phyloP scores from a whole-genome alignment of 1,140 invertebrate species.

The Metaphire vulgaris region DNA sequence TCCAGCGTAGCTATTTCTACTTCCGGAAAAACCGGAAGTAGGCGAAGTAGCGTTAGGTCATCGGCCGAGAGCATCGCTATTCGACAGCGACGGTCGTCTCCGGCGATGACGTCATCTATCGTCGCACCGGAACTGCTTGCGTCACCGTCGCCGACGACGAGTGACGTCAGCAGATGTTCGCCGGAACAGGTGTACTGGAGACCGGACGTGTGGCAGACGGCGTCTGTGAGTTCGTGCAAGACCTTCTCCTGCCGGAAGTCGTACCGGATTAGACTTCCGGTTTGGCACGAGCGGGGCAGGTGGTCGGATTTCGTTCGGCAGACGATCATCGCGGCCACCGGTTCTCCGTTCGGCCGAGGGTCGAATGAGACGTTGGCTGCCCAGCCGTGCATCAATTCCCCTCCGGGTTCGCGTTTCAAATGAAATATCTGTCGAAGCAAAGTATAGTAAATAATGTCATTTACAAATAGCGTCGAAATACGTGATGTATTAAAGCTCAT shows the following conservation, averaged over 20 bases:
- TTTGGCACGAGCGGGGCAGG: not conserved
- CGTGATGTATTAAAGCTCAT: no score
- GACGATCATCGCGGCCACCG: not conserved
- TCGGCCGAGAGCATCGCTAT: not conserved
- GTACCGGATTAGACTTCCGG: not conserved
- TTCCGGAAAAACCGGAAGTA: not conserved
- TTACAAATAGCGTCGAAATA: no score
- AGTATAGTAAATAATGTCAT: no score
- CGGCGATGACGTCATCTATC: no score
- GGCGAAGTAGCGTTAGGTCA: not conserved
- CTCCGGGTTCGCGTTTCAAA: no score
- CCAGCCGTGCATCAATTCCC: no score
- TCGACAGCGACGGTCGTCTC: not conserved
- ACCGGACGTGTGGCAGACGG: not conserved
- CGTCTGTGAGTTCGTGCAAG: not conserved
- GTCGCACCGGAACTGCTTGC: not conserved
- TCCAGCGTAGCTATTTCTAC: not conserved
- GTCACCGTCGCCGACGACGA: not conserved
- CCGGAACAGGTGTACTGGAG: not conserved
- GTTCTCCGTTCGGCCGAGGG: not conserved
- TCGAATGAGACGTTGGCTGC: not conserved
- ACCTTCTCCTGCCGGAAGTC: not conserved
- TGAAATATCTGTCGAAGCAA: no score
- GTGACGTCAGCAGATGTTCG: not conserved
- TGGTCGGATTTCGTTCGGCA: not conserved